A percentile compares a stretch with the other conserved stretches of the same genome.
phyloP scores from a whole-genome alignment of 2,888 invertebrate species.

The Margaritifera margaritifera region DNA sequence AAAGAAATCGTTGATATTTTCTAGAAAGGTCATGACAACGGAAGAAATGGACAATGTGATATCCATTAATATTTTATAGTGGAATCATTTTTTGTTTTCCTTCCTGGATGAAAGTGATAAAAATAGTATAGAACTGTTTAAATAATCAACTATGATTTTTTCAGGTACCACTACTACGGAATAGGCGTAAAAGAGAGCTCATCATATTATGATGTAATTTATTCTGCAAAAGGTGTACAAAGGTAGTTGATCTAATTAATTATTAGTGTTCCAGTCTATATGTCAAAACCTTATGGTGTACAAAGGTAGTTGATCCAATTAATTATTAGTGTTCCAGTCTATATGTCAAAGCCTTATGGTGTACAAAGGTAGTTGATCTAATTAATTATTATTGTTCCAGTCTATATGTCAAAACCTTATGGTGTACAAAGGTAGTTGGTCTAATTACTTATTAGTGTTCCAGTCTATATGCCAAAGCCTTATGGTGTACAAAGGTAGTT shows the following conservation, averaged over 20 bases:
- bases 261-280: too few relatives aligned
- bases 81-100: neutral
- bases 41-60: neutral
- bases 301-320: conserved; percentile 58
- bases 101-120: neutral
- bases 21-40: neutral
- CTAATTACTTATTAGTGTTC: neutral
- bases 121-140: neutral
- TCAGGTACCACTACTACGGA: conserved; percentile 75
- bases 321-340: neutral
- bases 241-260: conserved; percentile 47
- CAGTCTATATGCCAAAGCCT: too few relatives aligned
- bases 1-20: too few relatives aligned
- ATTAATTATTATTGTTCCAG: neutral
- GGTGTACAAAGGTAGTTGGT: conserved; percentile 67
- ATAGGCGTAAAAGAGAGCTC: conserved; percentile 74
- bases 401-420: too few relatives aligned
- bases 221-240: conserved; percentile 72
- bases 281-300: too few relatives aligned
- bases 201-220: conserved; percentile 73
- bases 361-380: conserved; percentile 61
- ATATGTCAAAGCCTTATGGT: too few relatives aligned
- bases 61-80: neutral
- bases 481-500: too few relatives aligned
- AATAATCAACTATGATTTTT: neutral